Conservation (phyloP, 2,113 vertebrate species). For the Perca schrenkii region DNA sequence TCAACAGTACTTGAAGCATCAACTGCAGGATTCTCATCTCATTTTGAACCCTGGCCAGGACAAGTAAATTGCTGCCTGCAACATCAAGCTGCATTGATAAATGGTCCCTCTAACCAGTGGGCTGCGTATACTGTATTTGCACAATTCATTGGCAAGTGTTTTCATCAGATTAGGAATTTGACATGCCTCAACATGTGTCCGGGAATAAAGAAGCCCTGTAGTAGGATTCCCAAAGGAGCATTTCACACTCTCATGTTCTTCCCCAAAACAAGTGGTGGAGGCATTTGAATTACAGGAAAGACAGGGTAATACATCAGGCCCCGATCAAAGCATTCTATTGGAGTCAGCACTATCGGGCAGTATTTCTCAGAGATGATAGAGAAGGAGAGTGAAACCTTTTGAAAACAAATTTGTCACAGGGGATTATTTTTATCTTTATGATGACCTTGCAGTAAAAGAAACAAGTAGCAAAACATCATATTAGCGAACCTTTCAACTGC, state of each 20-base stretch:
- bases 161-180: conserved; percentile 51
- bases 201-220: conserved; percentile 43
- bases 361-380: conserved; percentile 77
- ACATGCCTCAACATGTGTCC: conserved; percentile 57
- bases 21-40: conserved; percentile 57
- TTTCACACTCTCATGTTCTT: conserved; percentile 58
- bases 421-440: conserved; percentile 84
- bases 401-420: conserved; percentile 84
- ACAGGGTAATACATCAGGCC: conserved; percentile 80
- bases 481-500: conserved; percentile 70
- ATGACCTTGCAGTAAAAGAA: conserved; percentile 84
- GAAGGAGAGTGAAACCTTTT: conserved; percentile 80
- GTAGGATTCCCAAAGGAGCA: conserved; percentile 59
- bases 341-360: conserved; percentile 81
- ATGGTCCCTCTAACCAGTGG: conserved; percentile 42
- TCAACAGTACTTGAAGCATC: conserved; percentile 53
- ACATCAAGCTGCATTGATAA: conserved; percentile 60
- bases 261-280: conserved; percentile 71
- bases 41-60: conserved; percentile 65
- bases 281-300: conserved; percentile 81
- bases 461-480: conserved; percentile 77
- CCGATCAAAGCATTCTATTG: conserved; percentile 77
- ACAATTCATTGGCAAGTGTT: conserved; percentile 51
- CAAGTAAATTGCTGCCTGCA: conserved; percentile 53
- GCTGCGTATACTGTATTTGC: conserved; percentile 44